These are phyloP conservation scores for Thymallus thymallus DNA, from an alignment of 2,113 vertebrate genomes.

Conservation along the genomic window DNA sequence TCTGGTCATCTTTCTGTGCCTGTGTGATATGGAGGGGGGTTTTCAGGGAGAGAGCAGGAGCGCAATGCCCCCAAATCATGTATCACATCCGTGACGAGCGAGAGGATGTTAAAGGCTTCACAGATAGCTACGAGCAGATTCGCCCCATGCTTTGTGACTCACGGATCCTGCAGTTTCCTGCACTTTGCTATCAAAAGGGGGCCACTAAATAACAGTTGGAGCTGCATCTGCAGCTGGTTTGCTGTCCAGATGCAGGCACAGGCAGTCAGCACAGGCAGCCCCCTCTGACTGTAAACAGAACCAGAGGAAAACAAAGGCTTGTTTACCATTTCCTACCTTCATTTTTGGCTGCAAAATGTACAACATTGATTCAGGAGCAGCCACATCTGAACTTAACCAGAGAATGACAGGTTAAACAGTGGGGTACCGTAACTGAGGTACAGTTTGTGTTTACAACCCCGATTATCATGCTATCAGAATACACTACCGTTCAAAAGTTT, in stretches of 20 bases:
- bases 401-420: constrained; percentile 11
- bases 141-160: constrained; percentile 64
- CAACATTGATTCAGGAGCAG: constrained; percentile 1
- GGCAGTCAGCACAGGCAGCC: constrained; percentile 1
- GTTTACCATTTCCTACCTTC: constrained; percentile 36
- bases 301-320: constrained; percentile 37
- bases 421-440: background rate
- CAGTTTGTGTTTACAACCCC: background rate
- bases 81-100: constrained; percentile 71
- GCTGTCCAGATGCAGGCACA: constrained; percentile 46
- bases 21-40: constrained; percentile 58
- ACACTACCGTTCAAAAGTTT: too few species aligned
- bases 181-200: constrained; percentile 44
- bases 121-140: constrained; percentile 68
- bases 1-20: constrained; percentile 33
- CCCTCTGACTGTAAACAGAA: constrained; percentile 43
- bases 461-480: background rate
- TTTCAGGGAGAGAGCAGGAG: constrained; percentile 41
- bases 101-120: constrained; percentile 63
- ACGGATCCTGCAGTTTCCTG: constrained; percentile 67
- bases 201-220: constrained; percentile 54
- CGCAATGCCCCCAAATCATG: constrained; percentile 65
- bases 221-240: constrained; percentile 59
- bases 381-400: constrained; percentile 14
- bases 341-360: constrained; percentile 9